A percentile compares a stretch with the other conserved stretches of the same genome.
Evolutionary conservation across 2,888 invertebrate genomes (phyloP).

Genomic region (Sphaerophoria taeniata): DNA sequence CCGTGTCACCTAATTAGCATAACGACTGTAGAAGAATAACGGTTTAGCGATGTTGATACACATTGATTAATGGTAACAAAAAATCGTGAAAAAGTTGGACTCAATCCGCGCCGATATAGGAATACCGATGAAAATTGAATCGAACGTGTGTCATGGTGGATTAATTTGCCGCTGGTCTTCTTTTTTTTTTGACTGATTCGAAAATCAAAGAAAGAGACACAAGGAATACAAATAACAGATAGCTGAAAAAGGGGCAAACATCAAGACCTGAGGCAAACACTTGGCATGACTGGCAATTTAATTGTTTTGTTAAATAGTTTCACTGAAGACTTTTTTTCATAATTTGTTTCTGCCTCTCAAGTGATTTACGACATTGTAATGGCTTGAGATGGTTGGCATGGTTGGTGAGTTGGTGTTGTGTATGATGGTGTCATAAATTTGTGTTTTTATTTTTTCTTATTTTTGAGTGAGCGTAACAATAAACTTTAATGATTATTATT

Average conservation of each 20-base stretch:
- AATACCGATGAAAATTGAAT: constrained; percentile 18
- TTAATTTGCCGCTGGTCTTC: constrained; percentile 10
- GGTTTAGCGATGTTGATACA: constrained; percentile 4
- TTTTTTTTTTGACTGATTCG: background rate
- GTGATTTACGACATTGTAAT: constrained; percentile 21
- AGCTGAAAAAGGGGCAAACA: background rate
- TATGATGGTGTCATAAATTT: constrained; percentile 21
- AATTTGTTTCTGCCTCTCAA: constrained; percentile 2
- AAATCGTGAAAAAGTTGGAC: background rate
- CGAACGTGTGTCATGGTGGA: background rate
- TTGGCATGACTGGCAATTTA: constrained; percentile 40
- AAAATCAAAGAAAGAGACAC: background rate
- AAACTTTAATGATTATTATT: constrained; percentile 30
- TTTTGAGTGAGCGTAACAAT: background rate
- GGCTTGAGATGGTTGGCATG: background rate
- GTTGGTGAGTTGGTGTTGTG: background rate
- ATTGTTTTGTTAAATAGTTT: constrained; percentile 50
- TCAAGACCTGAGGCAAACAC: constrained; percentile 32
- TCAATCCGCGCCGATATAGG: background rate
- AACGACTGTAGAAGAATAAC: constrained; percentile 2
- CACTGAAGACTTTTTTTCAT: background rate
- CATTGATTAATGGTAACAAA: constrained; percentile 3
- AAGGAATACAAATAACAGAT: background rate
- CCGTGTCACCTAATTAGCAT: constrained; percentile 21
- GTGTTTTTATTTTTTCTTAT: constrained; percentile 8